A percentile compares a stretch with the other conserved stretches of the same genome.
phyloP scores from a whole-genome alignment of 2,797 vertebrate genomes.

The Chlorospingus flavigularis region DNA sequence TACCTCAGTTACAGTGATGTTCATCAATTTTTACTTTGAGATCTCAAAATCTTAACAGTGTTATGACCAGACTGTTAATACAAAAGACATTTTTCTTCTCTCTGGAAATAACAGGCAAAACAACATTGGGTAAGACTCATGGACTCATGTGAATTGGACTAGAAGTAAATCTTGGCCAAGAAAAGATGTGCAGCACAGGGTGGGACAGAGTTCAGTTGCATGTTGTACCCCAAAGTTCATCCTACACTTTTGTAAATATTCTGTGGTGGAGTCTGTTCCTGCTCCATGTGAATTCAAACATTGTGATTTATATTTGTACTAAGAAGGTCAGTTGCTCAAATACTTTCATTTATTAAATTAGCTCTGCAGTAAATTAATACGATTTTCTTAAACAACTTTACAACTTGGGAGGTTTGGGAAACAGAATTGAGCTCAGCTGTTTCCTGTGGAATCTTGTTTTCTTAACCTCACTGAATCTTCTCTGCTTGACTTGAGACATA shows the following conservation, averaged over 20 bases:
- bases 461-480: constrained; percentile 57
- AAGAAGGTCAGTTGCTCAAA: constrained; percentile 68
- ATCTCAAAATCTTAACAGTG: not conserved
- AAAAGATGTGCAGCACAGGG: not conserved
- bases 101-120: not conserved
- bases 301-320: constrained; percentile 62
- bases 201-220: not conserved
- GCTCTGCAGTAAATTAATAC: constrained; percentile 71
- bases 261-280: not conserved
- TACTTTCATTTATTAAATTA: constrained; percentile 78
- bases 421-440: constrained; percentile 54
- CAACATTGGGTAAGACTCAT: not conserved
- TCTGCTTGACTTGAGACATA: constrained; percentile 43
- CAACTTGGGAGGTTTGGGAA: constrained; percentile 71
- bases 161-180: not conserved
- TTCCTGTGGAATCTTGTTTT: constrained; percentile 69
- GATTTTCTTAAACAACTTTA: constrained; percentile 67
- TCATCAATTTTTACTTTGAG: not conserved
- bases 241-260: not conserved
- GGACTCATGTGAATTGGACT: not conserved
- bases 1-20: not conserved
- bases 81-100: not conserved
- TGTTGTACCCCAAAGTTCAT: not conserved
- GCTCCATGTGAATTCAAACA: constrained; percentile 35
- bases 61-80: not conserved